Percentiles rank a stretch among this genome's conserved stretches.
Conservation (phyloP, 1,140 invertebrate genomes). For the Anoplolepis gracilipes region DNA sequence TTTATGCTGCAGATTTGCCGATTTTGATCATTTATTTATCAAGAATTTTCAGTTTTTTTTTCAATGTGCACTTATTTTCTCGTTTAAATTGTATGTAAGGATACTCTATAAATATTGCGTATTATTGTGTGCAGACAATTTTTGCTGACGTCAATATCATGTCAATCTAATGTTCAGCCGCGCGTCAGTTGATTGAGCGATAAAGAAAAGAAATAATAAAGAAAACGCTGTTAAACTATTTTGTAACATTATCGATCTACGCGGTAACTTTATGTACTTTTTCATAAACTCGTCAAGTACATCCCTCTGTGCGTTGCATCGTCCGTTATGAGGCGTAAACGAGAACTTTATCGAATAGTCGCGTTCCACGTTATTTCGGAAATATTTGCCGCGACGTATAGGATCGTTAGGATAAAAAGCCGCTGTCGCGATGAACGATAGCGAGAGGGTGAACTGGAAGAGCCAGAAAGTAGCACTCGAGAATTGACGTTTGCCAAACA, state of each 20-base stretch:
- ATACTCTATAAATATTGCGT: neutral
- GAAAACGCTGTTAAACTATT: slow-evolving; percentile 22
- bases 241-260: slow-evolving; percentile 15
- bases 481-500: slow-evolving; percentile 57
- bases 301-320: neutral
- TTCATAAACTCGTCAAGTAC: slow-evolving; percentile 3
- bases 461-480: neutral
- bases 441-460: neutral
- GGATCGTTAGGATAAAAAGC: slow-evolving; percentile 16
- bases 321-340: neutral
- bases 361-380: slow-evolving; percentile 11
- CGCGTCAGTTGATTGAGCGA: slow-evolving; percentile 18
- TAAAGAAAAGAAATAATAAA: slow-evolving; percentile 13
- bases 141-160: slow-evolving; percentile 22
- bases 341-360: neutral
- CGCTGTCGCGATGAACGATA: neutral
- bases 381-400: slow-evolving; percentile 7
- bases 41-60: neutral
- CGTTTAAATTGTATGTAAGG: neutral
- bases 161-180: neutral
- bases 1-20: neutral
- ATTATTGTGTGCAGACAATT: neutral
- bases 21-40: neutral
- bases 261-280: neutral
- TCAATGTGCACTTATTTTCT: neutral